Conservation (phyloP, 2,113 vertebrate genomes). For the Saccopteryx leptura region DNA sequence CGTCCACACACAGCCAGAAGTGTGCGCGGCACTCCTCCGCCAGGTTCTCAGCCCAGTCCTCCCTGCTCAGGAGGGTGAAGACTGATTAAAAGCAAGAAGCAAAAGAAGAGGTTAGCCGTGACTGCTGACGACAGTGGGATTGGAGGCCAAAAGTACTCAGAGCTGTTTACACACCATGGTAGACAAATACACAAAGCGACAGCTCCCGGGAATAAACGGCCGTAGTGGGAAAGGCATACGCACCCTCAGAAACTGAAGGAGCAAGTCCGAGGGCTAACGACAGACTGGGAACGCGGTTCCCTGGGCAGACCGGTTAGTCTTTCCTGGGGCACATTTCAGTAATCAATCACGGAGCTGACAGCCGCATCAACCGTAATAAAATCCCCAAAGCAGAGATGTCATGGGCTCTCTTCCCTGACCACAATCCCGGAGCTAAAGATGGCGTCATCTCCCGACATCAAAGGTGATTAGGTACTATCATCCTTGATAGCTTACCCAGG, state of each 20-base stretch:
- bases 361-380: background rate
- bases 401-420: background rate
- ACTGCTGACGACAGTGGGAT: background rate
- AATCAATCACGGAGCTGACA: background rate
- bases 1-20: background rate
- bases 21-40: background rate
- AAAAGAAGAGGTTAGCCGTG: background rate
- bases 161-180: background rate
- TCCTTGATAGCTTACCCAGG: background rate
- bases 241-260: background rate
- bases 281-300: background rate
- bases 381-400: background rate
- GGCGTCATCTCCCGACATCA: background rate
- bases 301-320: too few species aligned
- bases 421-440: background rate
- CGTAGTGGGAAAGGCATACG: background rate
- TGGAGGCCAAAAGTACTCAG: background rate
- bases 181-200: background rate
- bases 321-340: background rate
- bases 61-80: background rate
- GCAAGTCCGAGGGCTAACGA: background rate
- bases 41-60: background rate
- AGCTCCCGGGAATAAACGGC: background rate
- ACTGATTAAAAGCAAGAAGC: background rate
- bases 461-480: background rate